Percentiles rank a stretch among this genome's conserved stretches.
These are phyloP conservation scores for Leucoraja erinaceus DNA, from an alignment of 2,113 vertebrate genomes.

Conservation along the genomic window DNA sequence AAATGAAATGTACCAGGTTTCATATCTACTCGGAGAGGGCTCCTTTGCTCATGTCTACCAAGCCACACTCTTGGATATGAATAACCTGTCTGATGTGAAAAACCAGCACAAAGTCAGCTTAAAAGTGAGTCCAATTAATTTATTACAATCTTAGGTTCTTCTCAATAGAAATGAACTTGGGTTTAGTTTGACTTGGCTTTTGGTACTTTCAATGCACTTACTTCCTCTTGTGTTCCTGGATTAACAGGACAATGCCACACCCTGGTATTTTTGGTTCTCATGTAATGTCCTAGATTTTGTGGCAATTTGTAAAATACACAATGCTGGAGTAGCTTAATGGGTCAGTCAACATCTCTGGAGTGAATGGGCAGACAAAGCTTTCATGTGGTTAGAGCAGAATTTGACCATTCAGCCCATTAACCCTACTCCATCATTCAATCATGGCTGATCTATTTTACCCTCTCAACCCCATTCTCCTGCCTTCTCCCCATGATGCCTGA, in stretches of 20 bases:
- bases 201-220: neutral
- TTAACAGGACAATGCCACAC: neutral
- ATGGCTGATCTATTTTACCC: no score
- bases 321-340: no score
- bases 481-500: no score
- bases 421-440: no score
- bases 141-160: neutral
- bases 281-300: no score
- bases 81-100: constrained; percentile 42
- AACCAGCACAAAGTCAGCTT: constrained; percentile 66
- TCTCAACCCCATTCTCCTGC: no score
- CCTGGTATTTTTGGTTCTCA: no score
- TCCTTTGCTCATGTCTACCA: constrained; percentile 87
- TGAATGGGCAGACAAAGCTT: no score
- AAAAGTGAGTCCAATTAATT: constrained; percentile 65
- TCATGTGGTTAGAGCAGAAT: no score
- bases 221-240: neutral
- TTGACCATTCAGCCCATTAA: no score
- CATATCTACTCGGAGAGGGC: constrained; percentile 76
- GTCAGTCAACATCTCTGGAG: no score
- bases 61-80: constrained; percentile 59
- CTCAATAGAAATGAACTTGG: neutral
- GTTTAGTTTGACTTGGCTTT: neutral
- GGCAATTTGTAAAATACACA: no score
- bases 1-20: constrained; percentile 58